Base-by-base conservation (phyloP, 2,113 vertebrate genomes). In the Xenopus borealis region DNA sequence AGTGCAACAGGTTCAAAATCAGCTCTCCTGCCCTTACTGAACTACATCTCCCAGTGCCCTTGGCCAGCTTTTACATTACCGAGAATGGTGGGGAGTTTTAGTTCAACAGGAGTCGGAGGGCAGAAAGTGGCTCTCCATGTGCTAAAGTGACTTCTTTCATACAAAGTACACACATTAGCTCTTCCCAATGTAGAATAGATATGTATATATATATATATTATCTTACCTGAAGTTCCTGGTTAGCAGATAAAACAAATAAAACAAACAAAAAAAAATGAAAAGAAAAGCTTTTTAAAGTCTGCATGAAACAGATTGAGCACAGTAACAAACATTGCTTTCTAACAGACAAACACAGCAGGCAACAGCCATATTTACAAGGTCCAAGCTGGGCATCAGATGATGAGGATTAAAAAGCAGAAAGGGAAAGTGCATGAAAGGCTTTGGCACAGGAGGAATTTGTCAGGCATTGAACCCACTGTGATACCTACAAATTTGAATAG, bases 181-280 rank as follows among this genome's bases (percentile, higher is more conserved):
- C 67, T 79, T 83, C 82, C 82, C 84, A 86, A 80, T 84, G 80
- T 79, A 86, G 79, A 85, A 82, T 52, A 86, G 79, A 50, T 50
- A 50, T 50, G 18, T 55, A n/a, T 74, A 82, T 83, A 50, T 50
- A 50, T 50, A 55, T 55, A n/a, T 74, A 82, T 83, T 76, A 62
- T 83, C 95, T 95, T 95, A 98, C 96, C 95, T 98, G 95, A 81
- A 98, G 91, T 87, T 98, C 96, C 96, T 98, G 90, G 88, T 89
- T 82, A 85, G 95, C 91, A 89, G 86, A 91, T 86, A 90, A 84
- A 93, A 91, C 87, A 90, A 84, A 90, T 9, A 91, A 91, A 55
- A 77, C 70, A 65, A 87, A 94, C 92, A 92, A 88, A 95, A 92
- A 92, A 92, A 92, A 93, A 27, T 2, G 3, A 62, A 67, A 72